Conservation (phyloP, 2,797 vertebrate genomes). For the Mareca penelope region DNA sequence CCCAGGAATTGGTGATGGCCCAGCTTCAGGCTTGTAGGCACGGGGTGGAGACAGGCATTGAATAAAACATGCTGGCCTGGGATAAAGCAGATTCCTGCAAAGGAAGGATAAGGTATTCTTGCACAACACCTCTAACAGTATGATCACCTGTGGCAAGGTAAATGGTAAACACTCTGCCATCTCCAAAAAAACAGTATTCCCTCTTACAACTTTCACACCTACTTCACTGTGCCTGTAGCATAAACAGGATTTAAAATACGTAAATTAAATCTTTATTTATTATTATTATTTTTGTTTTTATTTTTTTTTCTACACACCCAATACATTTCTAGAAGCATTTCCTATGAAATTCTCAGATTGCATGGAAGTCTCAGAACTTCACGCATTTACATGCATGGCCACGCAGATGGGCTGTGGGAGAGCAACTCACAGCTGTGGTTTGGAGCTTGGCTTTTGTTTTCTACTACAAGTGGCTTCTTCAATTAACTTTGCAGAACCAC, state of each 20-base stretch:
- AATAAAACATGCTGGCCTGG: neutral
- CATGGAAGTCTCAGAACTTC: neutral
- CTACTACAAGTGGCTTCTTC: neutral
- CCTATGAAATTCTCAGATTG: neutral
- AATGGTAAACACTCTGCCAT: neutral
- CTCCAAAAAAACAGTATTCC: neutral
- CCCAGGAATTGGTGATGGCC: rapidly evolving
- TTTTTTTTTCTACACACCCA: neutral
- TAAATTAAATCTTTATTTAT: neutral
- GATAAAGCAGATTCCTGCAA: neutral
- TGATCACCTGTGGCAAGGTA: neutral
- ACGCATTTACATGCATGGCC: neutral
- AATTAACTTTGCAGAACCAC: neutral
- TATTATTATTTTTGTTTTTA: neutral
- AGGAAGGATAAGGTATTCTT: neutral
- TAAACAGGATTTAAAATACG: neutral
- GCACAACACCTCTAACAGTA: neutral
- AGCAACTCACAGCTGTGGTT: neutral
- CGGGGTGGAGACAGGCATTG: neutral
- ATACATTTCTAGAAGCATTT: neutral
- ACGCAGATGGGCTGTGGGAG: neutral
- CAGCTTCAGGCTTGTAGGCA: neutral
- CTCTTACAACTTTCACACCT: neutral
- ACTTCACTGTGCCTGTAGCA: neutral
- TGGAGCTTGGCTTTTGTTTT: neutral